Base-by-base conservation (phyloP, 2,888 invertebrate genomes). In the Drosophila mercatorum region DNA sequence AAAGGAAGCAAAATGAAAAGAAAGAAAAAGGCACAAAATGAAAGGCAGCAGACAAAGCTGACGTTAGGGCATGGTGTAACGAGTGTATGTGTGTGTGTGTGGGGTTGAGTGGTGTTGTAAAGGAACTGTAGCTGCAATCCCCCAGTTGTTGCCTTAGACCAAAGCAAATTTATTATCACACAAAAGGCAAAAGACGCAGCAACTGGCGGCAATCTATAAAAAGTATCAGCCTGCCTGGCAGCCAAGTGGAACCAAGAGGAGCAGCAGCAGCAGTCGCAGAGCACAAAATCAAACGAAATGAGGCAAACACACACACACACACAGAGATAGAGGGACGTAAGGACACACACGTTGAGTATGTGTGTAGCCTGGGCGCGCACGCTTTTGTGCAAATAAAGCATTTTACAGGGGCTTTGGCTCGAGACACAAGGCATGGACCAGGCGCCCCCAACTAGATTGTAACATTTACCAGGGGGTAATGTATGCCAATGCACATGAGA, bases 131-230 rank as follows among this genome's bases (percentile, higher is more conserved):
- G 70, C 74, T 81, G 88, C 87, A 82, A 81, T 81, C 85, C 84
- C 83, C 81, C 68, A 69, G 81, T 75, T 83, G 79, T 78, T 88
- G 87, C 88, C 85, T 84, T 85, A 89, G 89, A 82, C 86, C 86
- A 87, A 84, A 80, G 86, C 89, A 87, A 87, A 87, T 87, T 87
- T 87, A 87, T 87, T 87, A 87, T 87, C 89, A 82, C 89, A 88
- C 89, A 86, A 83, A 88, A 84, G 76, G 79, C 81, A 80, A 71
- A 80, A 79, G 78, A 76, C 79, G 76, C 65, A 70, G 69, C 74
- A 67, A 57, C 55, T 44, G 68, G 60, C 61, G 67, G 78, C 87
- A 83, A 86, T 83, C 86, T 80, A 84, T 78, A 80, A 78, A 81
- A 75, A 80, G 70, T 70, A 74, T 66, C 76, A 77, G 76, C 58